Evolutionary conservation across 2,888 invertebrate genomes (phyloP), one percentile per base, ranked within the genome.

Genomic region (Erebia palarica): DNA sequence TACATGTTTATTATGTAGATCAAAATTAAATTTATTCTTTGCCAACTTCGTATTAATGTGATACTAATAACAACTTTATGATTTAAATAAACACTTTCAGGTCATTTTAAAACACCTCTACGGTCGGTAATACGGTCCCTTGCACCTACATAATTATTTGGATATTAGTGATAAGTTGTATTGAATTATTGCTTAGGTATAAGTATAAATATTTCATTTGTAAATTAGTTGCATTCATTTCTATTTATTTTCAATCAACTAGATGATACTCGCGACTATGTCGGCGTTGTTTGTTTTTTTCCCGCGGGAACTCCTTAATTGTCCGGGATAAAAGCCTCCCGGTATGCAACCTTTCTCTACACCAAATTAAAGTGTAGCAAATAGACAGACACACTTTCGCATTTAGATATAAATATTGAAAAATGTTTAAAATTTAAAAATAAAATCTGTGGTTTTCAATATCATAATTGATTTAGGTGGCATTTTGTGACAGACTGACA

Each of bases 81-180:
- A 80, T 77, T 80, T 82, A 80, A 81, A 81, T 76, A 73, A 78
- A 80, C 80, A 80, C 80, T 82, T 81, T 68, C 70, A 77, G 74
- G 75, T 80, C 79, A 76, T 81, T 80, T 57, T 65, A 71, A 71
- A 73, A 73, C 71, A 71, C 73, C 65, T 72, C 72, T 59, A 61
- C 68, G 68, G 61, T 66, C 14, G 59, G 74, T 74, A 74, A 74
- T 73, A 55, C 69, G 74, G 73, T 74, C 55, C 67, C 69, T 66
- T 72, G 72, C 78, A 71, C 76, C 78, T 75, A 76, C 75, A 73
- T 74, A 71, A 76, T 75, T 75, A 75, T 73, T 75, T 75, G 70
- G 74, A 77, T 76, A 77, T 77, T 72, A 70, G 67, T 73, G 73
- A 76, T 78, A 78, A 77, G 74, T 66, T 66, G 44, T 14, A 58